Conservation (phyloP, 2,888 invertebrate species). For the Alviniconcha strummeri region DNA sequence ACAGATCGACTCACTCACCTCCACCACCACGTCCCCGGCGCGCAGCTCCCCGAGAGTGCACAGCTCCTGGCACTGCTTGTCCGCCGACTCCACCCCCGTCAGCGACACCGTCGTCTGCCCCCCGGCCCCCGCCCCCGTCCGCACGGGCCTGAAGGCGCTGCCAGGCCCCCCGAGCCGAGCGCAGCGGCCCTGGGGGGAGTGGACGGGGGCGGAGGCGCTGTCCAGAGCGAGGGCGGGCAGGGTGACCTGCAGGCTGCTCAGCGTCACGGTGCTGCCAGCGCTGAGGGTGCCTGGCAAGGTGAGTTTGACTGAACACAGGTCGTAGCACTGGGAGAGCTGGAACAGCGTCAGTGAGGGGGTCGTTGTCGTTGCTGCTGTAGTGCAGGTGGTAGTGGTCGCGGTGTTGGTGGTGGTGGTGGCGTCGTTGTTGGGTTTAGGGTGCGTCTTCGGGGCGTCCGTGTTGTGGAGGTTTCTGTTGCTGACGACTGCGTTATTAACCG, state of each 20-base stretch:
- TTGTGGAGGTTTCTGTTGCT: neutral
- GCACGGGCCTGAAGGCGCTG: slow-evolving; percentile 60
- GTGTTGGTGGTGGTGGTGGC: neutral
- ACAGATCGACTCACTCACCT: slow-evolving; percentile 47
- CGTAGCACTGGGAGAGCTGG: slow-evolving; percentile 59
- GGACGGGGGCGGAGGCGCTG: neutral
- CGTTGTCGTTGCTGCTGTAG: slow-evolving; percentile 5
- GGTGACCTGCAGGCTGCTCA: slow-evolving; percentile 33
- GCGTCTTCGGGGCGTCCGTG: neutral
- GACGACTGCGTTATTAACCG: neutral
- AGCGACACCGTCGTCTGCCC: slow-evolving; percentile 40
- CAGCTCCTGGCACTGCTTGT: slow-evolving; percentile 36
- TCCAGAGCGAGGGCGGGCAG: slow-evolving; percentile 9
- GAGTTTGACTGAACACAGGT: slow-evolving; percentile 51
- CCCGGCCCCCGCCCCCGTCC: slow-evolving; percentile 6
- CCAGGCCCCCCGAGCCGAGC: slow-evolving; percentile 59
- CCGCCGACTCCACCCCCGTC: slow-evolving; percentile 11
- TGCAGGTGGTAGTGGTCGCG: slow-evolving; percentile 40
- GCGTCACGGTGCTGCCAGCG: slow-evolving; percentile 17
- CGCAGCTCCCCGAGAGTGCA: slow-evolving; percentile 45
- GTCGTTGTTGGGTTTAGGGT: neutral
- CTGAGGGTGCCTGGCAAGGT: slow-evolving; percentile 45
- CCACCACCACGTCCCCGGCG: slow-evolving; percentile 58
- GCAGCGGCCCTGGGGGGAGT: slow-evolving; percentile 49
- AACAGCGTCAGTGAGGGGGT: slow-evolving; percentile 49